Conservation (phyloP, 2,113 vertebrate species). For the Dasyprocta punctata region DNA sequence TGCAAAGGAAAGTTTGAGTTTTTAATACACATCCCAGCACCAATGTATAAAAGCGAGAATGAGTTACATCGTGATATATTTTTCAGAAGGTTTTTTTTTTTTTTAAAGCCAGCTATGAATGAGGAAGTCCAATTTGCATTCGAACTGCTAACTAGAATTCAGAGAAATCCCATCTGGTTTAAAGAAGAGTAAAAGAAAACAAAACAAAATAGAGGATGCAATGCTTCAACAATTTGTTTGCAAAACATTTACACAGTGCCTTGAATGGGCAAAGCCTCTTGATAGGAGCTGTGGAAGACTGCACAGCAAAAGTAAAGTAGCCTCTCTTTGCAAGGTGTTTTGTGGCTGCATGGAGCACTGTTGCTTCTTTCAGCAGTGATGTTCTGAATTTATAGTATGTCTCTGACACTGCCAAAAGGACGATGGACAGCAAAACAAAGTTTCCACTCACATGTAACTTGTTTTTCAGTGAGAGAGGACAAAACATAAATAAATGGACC, state of each 20-base stretch:
- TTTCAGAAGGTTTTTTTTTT: conserved; percentile 10
- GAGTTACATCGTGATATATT: neutral
- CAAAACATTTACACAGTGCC: neutral
- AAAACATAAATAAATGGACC: neutral
- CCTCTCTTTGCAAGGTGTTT: neutral
- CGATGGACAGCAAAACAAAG: neutral
- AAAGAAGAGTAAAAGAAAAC: conserved; percentile 66
- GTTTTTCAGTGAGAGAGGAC: neutral
- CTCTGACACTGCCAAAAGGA: neutral
- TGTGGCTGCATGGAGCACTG: neutral
- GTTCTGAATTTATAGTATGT: neutral
- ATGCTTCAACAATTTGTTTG: conserved; percentile 49
- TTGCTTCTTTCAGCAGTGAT: neutral
- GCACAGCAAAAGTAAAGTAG: too few relatives aligned
- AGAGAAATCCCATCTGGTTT: conserved; percentile 70
- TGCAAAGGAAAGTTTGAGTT: conserved; percentile 50
- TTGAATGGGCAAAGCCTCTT: neutral
- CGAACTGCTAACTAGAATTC: conserved; percentile 63
- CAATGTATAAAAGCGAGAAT: conserved; percentile 41
- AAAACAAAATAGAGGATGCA: conserved; percentile 63
- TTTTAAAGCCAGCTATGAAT: conserved; percentile 59
- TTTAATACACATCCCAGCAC: conserved; percentile 50
- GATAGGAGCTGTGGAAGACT: neutral
- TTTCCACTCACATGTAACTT: neutral
- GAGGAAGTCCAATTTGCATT: conserved; percentile 62